A percentile compares a stretch with the other conserved stretches of the same genome.
Evolutionary conservation across 2,113 vertebrate species (phyloP).

Genomic region (Cricetomys ansorgei): DNA sequence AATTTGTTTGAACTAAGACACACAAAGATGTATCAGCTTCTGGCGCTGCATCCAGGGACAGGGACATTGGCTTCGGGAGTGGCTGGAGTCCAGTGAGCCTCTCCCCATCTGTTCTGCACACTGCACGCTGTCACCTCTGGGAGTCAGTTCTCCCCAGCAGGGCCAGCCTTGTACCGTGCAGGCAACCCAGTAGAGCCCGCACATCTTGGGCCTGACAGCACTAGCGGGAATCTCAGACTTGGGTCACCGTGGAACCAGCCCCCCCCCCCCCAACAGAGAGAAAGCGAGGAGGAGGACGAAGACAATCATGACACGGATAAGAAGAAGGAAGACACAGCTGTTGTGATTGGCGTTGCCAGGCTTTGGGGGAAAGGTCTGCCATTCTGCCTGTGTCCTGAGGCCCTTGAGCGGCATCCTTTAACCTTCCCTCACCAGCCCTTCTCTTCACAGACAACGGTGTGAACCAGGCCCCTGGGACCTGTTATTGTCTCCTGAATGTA

Average conservation of each 20-base stretch:
- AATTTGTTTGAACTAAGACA: not conserved
- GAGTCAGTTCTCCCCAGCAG: not conserved
- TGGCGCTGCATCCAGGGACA: not conserved
- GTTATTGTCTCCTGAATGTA: not conserved
- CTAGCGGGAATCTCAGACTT: not conserved
- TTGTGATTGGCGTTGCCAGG: not conserved
- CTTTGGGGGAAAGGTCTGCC: not conserved
- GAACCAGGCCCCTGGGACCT: not conserved
- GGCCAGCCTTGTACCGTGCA: not conserved
- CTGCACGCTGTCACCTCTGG: fast-evolving
- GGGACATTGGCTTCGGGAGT: not conserved
- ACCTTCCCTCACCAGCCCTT: too few relatives aligned
- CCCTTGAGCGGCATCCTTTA: not conserved
- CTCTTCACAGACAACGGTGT: not conserved
- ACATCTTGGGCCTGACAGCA: not conserved
- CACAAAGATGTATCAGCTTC: not conserved
- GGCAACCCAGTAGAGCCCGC: not conserved
- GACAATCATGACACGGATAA: too few relatives aligned
- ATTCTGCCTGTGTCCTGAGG: not conserved
- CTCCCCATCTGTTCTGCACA: too few relatives aligned
- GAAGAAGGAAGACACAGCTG: not conserved
- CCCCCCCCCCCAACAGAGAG: too few relatives aligned
- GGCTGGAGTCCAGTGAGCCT: too few relatives aligned
- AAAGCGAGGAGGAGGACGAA: not conserved
- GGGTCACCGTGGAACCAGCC: not conserved